Base-by-base conservation (phyloP, 2,797 vertebrate genomes). In the Rhabdophis nuchalis region DNA sequence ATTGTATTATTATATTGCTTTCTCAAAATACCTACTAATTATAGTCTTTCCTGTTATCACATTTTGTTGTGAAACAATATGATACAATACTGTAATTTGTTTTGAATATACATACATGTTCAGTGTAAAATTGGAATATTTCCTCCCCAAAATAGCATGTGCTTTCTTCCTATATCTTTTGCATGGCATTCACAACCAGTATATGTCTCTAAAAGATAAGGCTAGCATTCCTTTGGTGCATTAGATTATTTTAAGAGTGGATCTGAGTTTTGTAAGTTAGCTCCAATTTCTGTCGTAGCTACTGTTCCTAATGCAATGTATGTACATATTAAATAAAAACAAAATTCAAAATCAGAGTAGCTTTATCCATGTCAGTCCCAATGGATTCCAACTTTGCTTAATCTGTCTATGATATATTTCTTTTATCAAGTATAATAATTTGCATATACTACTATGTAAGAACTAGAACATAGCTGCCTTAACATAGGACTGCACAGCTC, bases 181-280 rank as follows among this genome's bases (percentile, higher is more conserved):
- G 29, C 52, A 46, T 61, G n/a, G 54, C 77, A 54, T n/a, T 64
- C 41, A 58, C 23, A 72, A 25, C 54, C 52, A 27, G 13, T 86
- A 89, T 92, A 89, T 77, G 61, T 56, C 14, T 53, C 53, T 36
- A 90, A 46, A 77, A 77, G 85, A 92, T 90, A 92, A 92, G 61
- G 61, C 41, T 90, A n/a, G 61, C 61, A 36, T 53, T 92, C 85
- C 60, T 77, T 60, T 87, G 61, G 85, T 20, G 5, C 36, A 23
- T 25, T 60, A 92, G 85, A 90, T 90, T 90, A 92, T 87, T 23
- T 90, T 52, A 87, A n/a, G 29, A 64, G 23, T 87, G 11, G 52
- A 60, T 53, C 41, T 64, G 46, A 25, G 50, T 86, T 86, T 64
- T 86, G 58, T 64, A 64, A 54, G 46, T 27, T 91, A 25, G 57